Evolutionary conservation across 2,888 invertebrate genomes (phyloP).

Genomic region (Ichneumon xanthorius): DNA sequence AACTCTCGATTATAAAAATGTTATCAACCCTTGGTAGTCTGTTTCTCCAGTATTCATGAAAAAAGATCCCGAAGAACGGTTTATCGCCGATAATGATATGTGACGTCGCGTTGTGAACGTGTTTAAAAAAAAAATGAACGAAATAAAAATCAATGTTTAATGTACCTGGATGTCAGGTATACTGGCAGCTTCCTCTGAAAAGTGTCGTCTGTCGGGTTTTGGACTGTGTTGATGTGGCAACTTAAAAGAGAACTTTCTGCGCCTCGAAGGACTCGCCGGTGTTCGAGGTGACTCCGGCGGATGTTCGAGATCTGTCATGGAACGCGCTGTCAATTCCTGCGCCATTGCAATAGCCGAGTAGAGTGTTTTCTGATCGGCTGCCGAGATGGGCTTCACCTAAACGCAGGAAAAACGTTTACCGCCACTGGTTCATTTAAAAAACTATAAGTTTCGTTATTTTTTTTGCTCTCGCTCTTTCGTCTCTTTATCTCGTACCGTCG

Average conservation of each 20-base stretch:
- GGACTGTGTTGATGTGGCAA: conserved; percentile 88
- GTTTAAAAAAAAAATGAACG: conserved; percentile 21
- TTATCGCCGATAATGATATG: too few relatives aligned
- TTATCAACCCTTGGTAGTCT: not conserved
- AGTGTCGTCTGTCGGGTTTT: conserved; percentile 92
- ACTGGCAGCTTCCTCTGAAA: conserved; percentile 94
- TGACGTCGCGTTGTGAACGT: conserved; percentile 6
- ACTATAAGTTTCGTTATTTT: conserved; percentile 67
- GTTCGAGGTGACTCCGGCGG: conserved; percentile 84
- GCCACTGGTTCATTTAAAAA: conserved; percentile 54
- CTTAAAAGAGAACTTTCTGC: conserved; percentile 92
- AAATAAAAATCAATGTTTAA: conserved; percentile 74
- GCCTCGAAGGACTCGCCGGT: conserved; percentile 86
- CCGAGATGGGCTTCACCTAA: conserved; percentile 95
- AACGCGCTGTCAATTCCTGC: conserved; percentile 92
- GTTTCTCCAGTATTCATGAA: not conserved
- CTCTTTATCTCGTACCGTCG: conserved; percentile 65
- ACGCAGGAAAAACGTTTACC: conserved; percentile 76
- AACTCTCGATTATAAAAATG: not conserved
- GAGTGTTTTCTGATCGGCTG: conserved; percentile 95
- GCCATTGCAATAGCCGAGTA: conserved; percentile 97
- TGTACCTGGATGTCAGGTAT: conserved; percentile 95
- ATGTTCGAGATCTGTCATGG: conserved; percentile 84
- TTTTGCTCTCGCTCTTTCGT: conserved; percentile 70
- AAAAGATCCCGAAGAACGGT: too few relatives aligned